Evolutionary conservation across 2,888 invertebrate species (phyloP), one percentile per base, ranked within the genome.

Genomic region (Copidosoma aretas): DNA sequence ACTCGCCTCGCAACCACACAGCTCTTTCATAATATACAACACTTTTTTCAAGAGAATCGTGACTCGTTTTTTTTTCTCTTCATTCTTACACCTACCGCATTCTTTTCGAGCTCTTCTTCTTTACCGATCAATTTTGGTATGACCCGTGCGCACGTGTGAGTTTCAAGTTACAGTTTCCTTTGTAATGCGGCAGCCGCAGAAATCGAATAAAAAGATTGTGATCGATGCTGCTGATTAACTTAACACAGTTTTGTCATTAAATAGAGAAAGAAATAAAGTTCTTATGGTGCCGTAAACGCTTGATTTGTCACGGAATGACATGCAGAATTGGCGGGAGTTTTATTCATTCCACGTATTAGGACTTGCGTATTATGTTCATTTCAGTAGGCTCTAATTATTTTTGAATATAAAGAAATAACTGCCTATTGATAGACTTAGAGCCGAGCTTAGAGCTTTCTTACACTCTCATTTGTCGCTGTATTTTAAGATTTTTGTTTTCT

Each of bases 231-330:
- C 57, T 68, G 63, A 68, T 68, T 71, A 61, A 49, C 58, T 71
- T 62, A 64, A 71, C 71, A 71, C 68, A 71, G 64, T 67, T 71
- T 71, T 68, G 68, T 68, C 71, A 71, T 71, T 71, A 71, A 67
- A 66, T 57, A 19, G 14, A 41, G 54, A 21, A 54, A 59, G 59
- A 49, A 21, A 32, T 62, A 10, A 25, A 59, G 14, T 67, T 53
- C 8, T 60, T 58, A 61, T 66, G 21, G n/a, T 22, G 19, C 32
- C 60, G 56, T 25, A 53, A 68, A 64, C 58, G 32, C 67, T 70
- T 70, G 54, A 62, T 69, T 69, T 22, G 51, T 62, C 61, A 43
- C 43, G 3, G 43, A 8, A 46, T 32, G 32, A 32, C 32, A 32
- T 32, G 8, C 32, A 32, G 32, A 32, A 32, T 8, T 32, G 32